Evolutionary conservation across 2,888 invertebrate species (phyloP), one percentile per base, ranked within the genome.

Genomic region (Chromoteleia sp.): DNA sequence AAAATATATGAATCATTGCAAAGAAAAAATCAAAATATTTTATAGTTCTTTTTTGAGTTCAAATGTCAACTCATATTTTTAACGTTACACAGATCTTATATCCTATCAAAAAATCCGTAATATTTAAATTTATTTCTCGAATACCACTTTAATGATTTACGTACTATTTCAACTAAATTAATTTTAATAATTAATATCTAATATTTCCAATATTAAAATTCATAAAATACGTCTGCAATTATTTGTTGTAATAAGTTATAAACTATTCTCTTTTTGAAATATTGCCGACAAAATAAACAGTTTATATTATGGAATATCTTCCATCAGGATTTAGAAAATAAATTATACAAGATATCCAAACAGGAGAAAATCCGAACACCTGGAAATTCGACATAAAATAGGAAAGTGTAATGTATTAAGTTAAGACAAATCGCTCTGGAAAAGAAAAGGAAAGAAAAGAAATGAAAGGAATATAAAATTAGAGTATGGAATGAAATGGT

Each of bases 391-490:
- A 29, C 41, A 30, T 67, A 17, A 54, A 67, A 43, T 41, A 68
- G 25, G 21, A 33, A 19, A 56, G 14, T 15, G 8, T 19, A 21
- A n/a, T 54, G 14, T 54, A 43, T 54, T 21, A 59, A 58, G 36
- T 50, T 48, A 52, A 73, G 43, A 73, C 61, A 73, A 73, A 73
- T 73, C 54, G 54, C 54, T 12, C 29, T 12, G 21, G 5, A 54
- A 36, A 43, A 61, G 43, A 75, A 75, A 30, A 65, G 65, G 58
- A 65, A n/a, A n/a, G n/a, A n/a, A n/a, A n/a, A n/a, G n/a, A n/a
- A n/a, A n/a, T n/a, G n/a, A n/a, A n/a, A 54, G 58, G 58, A 33
- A 54, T 58, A 76, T 68, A 76, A 76, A 76, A 76, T 61, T 76
- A 68, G 52, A 68, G 68, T 61, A 54, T 52, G 45, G 45, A 68